Percentiles rank a stretch among this genome's conserved stretches.
phyloP scores from a whole-genome alignment of 2,888 invertebrate species.

The Amblyjoppa proteus region DNA sequence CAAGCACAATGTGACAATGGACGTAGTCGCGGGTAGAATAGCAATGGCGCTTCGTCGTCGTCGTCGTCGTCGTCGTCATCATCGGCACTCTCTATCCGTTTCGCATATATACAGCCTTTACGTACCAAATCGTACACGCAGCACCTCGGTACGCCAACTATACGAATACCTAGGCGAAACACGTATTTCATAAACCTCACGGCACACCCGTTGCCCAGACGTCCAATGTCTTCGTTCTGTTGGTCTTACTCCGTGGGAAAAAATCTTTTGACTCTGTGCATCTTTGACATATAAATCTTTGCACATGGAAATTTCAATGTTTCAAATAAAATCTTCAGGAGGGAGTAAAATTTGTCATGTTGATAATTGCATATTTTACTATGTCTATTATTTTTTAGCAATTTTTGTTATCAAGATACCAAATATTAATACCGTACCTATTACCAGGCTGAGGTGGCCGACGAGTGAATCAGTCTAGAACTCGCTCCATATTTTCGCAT shows the following conservation, averaged over 20 bases:
- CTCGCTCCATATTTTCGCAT: neutral
- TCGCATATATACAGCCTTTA: conserved; percentile 74
- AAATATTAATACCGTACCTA: neutral
- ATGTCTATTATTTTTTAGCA: neutral
- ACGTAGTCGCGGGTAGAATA: conserved; percentile 83
- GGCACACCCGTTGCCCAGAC: conserved; percentile 53
- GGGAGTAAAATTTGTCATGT: neutral
- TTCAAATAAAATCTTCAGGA: neutral
- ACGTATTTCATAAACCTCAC: conserved; percentile 82
- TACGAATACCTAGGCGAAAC: conserved; percentile 80
- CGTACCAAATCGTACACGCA: conserved; percentile 26
- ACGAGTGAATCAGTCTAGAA: neutral
- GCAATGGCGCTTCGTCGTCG: conserved; percentile 77
- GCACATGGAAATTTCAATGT: conserved; percentile 11
- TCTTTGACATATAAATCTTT: neutral
- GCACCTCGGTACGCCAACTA: conserved; percentile 63
- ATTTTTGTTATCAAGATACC: neutral
- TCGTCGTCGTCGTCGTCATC: conserved; percentile 52
- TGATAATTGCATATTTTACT: neutral
- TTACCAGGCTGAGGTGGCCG: neutral
- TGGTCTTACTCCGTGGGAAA: conserved; percentile 56
- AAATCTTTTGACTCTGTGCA: neutral
- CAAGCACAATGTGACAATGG: conserved; percentile 84
- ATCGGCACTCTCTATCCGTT: conserved; percentile 80
- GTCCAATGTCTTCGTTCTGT: conserved; percentile 55